phyloP scores from a whole-genome alignment of 2,797 vertebrate species.

The Enoplosus armatus region DNA sequence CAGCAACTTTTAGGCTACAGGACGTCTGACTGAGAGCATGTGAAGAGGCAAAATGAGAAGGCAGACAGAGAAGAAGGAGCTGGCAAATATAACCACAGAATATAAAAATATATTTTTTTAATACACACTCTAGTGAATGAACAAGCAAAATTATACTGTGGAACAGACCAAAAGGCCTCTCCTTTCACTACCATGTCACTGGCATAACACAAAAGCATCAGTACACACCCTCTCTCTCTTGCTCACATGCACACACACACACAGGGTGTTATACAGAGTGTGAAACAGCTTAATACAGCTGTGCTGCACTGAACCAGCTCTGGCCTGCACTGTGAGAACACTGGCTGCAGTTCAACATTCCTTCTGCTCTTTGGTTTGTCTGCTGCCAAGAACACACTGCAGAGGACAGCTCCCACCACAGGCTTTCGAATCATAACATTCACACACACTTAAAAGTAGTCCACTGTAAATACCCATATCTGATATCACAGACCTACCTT shows the following conservation, averaged over 20 bases:
- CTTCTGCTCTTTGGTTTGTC: constrained; percentile 71
- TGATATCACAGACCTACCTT: constrained; percentile 49
- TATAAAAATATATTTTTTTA: neutral
- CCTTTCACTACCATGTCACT: constrained; percentile 37
- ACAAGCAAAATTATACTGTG: constrained; percentile 8
- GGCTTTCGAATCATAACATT: constrained; percentile 68
- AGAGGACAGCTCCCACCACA: constrained; percentile 68
- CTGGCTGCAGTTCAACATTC: constrained; percentile 82
- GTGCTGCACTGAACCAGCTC: constrained; percentile 70
- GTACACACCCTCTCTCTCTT: constrained; percentile 23
- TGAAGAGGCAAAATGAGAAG: constrained; percentile 5
- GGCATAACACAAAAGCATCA: constrained; percentile 50
- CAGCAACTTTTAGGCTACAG: constrained; percentile 7
- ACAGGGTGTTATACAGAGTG: constrained; percentile 56
- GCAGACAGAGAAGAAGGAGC: neutral
- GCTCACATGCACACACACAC: neutral
- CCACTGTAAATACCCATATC: constrained; percentile 37
- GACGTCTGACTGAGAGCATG: constrained; percentile 6
- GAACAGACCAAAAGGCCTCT: constrained; percentile 9
- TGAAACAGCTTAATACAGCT: constrained; percentile 75
- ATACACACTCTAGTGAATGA: neutral
- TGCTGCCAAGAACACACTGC: constrained; percentile 69
- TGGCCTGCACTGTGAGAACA: constrained; percentile 76
- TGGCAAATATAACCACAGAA: neutral
- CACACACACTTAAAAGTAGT: constrained; percentile 54